Evolutionary conservation across 2,888 invertebrate genomes (phyloP), one percentile per base, ranked within the genome.

Genomic region (Arrhopalites spinosus): DNA sequence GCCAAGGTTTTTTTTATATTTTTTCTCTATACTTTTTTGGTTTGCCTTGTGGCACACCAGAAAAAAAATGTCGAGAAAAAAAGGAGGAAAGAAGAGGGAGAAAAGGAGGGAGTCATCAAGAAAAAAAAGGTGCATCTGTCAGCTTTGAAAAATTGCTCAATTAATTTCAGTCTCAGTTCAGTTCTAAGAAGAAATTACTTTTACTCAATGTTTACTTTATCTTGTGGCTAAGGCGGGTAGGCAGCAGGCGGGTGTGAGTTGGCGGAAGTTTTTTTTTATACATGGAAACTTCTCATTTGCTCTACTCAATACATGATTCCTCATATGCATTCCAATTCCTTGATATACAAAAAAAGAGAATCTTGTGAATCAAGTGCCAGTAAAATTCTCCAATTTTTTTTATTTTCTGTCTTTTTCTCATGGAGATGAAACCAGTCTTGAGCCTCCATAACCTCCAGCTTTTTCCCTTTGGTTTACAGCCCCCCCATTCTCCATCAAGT

Each of bases 91-190:
- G 23, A 23, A 36, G 23, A 43, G 43, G 20, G 20, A 43, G 64
- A 66, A 45, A 56, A 29, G 15, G 17, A 63, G 61, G 47, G 63
- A 73, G 72, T 63, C 72, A 73, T 73, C 72, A 73, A 50, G 45
- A 73, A 29, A 36, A n/a, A 61, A 69, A 67, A 66, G 73, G 73
- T 74, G 68, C 68, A 45, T 68, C 61, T 76, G 76, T 76, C 76
- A 68, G 72, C 64, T 43, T 64, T 77, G 74, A 77, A 71, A 77
- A 77, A 77, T 77, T 50, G 77, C 64, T 71, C 77, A 74, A 77
- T 77, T 77, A 77, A 74, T 77, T 77, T 74, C 43, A 74, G 70
- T 66, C 72, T 66, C 20, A 45, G 66, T 77, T 74, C 43, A 74
- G 70, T 56, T 67, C 53, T 2, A 45, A 53, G 67, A 50, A 61